These are phyloP conservation scores for Elaeidobius kamerunicus DNA, from an alignment of 2,888 invertebrate genomes.

Conservation along the genomic window DNA sequence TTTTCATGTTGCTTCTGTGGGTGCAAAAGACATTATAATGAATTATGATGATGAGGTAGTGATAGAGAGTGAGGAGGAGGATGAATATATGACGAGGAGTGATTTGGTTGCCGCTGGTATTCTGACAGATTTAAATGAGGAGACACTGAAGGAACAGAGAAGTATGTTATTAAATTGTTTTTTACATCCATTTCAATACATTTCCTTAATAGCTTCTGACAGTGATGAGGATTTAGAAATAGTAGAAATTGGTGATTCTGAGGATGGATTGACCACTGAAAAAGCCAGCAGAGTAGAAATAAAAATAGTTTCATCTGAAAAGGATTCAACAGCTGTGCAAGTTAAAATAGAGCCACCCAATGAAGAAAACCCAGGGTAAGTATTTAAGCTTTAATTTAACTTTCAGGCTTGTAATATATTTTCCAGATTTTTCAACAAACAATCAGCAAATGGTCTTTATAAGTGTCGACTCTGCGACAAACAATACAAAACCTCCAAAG, in stretches of 20 bases:
- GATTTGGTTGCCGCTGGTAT: slow-evolving; percentile 13
- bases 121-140: slow-evolving; percentile 7
- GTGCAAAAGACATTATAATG: not conserved
- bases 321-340: not conserved
- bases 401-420: too few species aligned
- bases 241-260: slow-evolving; percentile 1
- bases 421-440: slow-evolving; percentile 20
- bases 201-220: not conserved
- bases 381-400: too few species aligned
- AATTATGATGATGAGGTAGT: not conserved
- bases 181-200: not conserved
- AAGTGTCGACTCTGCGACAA: slow-evolving; percentile 15
- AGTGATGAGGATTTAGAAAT: slow-evolving; percentile 6
- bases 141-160: too few species aligned
- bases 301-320: not conserved
- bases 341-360: slow-evolving; percentile 9
- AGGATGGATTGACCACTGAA: not conserved
- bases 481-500: slow-evolving; percentile 17
- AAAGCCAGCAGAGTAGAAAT: not conserved
- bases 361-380: slow-evolving; percentile 21
- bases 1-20: not conserved
- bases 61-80: not conserved
- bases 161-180: not conserved
- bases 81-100: slow-evolving; percentile 11
- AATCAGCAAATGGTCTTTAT: slow-evolving; percentile 8